Base-by-base conservation (phyloP, 1,140 invertebrate species). In the Drosophila prosaltans region DNA sequence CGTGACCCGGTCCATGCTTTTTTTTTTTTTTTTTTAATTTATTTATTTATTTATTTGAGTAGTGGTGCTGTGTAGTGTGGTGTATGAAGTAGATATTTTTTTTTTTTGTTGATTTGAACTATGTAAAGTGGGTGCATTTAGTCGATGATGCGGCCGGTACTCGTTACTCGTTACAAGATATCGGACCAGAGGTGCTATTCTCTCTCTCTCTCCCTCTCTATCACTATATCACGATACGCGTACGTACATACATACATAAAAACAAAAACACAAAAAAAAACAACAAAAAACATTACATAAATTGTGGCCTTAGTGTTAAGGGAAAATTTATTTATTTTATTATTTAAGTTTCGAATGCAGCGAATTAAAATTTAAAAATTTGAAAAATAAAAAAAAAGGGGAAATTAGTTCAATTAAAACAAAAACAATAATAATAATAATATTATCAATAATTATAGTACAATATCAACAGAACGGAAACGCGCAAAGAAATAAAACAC, bases 1-100 rank as follows among this genome's bases (percentile, higher is more conserved):
- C 16, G 39, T 58, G 60, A 65, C 48, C 65, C 62, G 64, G 41
- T 70, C 45, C 66, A 69, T 51, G 45, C 71, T 66, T 78, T 66
- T 82, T 69, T 69, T 69, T 69, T 69, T 69, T 76, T 67, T 72
- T 51, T 65, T 78, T 64, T 65, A 78, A 74, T 89, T 81, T 78
- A 84, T 81, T 84, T 78, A 81, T 80, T 61, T 11, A 10, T 21
- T 57, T 32, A 16, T 51, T 51, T 32, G 54, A 32, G 10, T 16
- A 57, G 26, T 57, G 54, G 28, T 57, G 26, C 54, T 32, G 26
- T 32, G 26, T 26, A 45, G 43, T 45, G 43, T 45, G 43, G 16
- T 28, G 10, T 55, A 55, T n/a, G 28, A 11, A 57, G 16, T 28
- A 55, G 3, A 55, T 11, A 3, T 28, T 8, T 57, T 57, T 28